A percentile compares a stretch with the other conserved stretches of the same genome.
These are phyloP conservation scores for Nematostella vectensis DNA, from an alignment of 92 coral and sea anemone species.

Conservation along the genomic window DNA sequence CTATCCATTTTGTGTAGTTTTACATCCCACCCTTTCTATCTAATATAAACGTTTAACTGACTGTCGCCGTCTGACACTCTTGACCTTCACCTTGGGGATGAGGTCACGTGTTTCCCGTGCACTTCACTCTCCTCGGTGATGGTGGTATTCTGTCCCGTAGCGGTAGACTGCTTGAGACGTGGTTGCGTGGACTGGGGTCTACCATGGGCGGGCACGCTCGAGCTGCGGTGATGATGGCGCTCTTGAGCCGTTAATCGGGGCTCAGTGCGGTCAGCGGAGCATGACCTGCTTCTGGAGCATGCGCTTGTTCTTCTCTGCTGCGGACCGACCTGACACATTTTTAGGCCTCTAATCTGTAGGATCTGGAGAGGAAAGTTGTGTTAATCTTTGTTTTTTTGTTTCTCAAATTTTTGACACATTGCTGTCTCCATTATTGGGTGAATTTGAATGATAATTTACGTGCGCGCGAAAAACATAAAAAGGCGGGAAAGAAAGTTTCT, in stretches of 20 bases:
- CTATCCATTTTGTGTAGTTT: too few species aligned
- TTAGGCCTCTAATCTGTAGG: constrained; percentile 31
- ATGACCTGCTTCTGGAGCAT: constrained; percentile 22
- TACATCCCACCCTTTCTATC: too few species aligned
- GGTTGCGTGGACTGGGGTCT: not conserved
- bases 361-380: constrained; percentile 14
- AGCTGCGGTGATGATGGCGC: not conserved
- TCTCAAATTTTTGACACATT: too few species aligned
- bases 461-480: too few species aligned
- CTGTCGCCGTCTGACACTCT: too few species aligned
- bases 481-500: too few species aligned
- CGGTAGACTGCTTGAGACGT: not conserved
- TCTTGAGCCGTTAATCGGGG: not conserved
- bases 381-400: too few species aligned
- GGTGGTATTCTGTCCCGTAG: not conserved
- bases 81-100: constrained; percentile 1
- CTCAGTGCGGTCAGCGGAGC: constrained; percentile 11
- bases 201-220: not conserved
- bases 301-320: constrained; percentile 10
- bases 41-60: too few species aligned
- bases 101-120: not conserved
- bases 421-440: too few species aligned
- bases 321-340: constrained; percentile 8
- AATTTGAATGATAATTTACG: too few species aligned
- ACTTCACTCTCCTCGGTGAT: constrained; percentile 1